Percentiles rank a stretch among this genome's conserved stretches.
Conservation (phyloP, 2,888 invertebrate genomes). For the Leptopilina myrica region DNA sequence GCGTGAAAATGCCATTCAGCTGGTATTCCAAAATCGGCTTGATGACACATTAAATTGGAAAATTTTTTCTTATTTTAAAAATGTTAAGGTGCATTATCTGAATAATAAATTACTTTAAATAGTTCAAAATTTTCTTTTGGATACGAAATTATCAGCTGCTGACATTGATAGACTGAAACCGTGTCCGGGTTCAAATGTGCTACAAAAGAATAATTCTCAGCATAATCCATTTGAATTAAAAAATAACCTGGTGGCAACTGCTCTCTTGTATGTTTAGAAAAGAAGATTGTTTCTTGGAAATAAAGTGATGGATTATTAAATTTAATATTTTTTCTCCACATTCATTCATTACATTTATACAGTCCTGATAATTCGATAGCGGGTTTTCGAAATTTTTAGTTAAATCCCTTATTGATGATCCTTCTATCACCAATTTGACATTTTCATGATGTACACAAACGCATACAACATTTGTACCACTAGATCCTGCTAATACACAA, state of each 20-base stretch:
- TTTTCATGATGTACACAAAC: background rate
- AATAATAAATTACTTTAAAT: background rate
- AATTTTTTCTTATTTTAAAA: background rate
- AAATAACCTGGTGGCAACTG: background rate
- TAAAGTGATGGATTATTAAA: background rate
- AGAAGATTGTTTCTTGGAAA: background rate
- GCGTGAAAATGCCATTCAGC: too few relatives aligned
- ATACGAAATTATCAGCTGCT: background rate
- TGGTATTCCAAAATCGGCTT: background rate
- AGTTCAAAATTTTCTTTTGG: background rate
- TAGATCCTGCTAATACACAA: background rate
- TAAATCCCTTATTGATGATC: background rate
- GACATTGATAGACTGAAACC: background rate
- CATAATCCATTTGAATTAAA: background rate
- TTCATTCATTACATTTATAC: too few relatives aligned
- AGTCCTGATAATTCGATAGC: background rate
- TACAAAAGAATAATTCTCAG: background rate
- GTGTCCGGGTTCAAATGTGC: background rate
- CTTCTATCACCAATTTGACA: background rate
- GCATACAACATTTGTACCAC: background rate
- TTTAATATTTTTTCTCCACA: background rate
- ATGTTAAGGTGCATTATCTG: background rate
- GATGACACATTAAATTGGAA: background rate
- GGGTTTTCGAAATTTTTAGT: background rate
- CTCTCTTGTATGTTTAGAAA: background rate